These are phyloP conservation scores for Drosophila ercepeae DNA, from an alignment of 1,140 invertebrate species.

Conservation along the genomic window DNA sequence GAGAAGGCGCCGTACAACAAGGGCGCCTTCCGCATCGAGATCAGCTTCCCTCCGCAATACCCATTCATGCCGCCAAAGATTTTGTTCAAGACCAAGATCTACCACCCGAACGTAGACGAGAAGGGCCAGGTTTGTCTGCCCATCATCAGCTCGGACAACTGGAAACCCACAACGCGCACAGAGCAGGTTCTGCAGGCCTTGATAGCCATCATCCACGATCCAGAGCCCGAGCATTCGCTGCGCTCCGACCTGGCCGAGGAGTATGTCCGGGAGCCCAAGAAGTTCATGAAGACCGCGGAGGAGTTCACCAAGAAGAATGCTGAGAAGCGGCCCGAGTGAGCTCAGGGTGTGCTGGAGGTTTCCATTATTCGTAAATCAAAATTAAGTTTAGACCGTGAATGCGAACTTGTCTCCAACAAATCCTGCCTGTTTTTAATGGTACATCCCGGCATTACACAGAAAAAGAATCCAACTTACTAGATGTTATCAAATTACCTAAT, in stretches of 20 bases:
- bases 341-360: slow-evolving; percentile 28
- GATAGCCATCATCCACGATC: slow-evolving; percentile 97
- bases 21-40: slow-evolving; percentile 98
- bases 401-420: background rate
- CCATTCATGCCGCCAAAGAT: slow-evolving; percentile 99
- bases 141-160: slow-evolving; percentile 98
- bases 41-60: slow-evolving; percentile 99
- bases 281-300: slow-evolving; percentile 99
- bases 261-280: slow-evolving; percentile 97
- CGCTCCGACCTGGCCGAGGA: slow-evolving; percentile 98
- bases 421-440: background rate
- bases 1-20: slow-evolving; percentile 99
- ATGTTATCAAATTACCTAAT: too few species aligned
- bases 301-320: slow-evolving; percentile 99
- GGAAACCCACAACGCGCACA: slow-evolving; percentile 99
- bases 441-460: background rate
- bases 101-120: slow-evolving; percentile 99
- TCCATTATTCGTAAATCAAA: slow-evolving; percentile 31
- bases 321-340: slow-evolving; percentile 96
- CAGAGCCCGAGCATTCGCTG: slow-evolving; percentile 98
- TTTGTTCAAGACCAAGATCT: slow-evolving; percentile 99
- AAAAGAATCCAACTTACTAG: background rate
- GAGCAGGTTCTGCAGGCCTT: slow-evolving; percentile 99
- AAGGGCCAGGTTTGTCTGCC: slow-evolving; percentile 99
- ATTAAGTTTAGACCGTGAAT: slow-evolving; percentile 40